Percentiles rank a stretch among this genome's conserved stretches.
Conservation (phyloP, 2,113 vertebrate genomes). For the Otocyon megalotis region DNA sequence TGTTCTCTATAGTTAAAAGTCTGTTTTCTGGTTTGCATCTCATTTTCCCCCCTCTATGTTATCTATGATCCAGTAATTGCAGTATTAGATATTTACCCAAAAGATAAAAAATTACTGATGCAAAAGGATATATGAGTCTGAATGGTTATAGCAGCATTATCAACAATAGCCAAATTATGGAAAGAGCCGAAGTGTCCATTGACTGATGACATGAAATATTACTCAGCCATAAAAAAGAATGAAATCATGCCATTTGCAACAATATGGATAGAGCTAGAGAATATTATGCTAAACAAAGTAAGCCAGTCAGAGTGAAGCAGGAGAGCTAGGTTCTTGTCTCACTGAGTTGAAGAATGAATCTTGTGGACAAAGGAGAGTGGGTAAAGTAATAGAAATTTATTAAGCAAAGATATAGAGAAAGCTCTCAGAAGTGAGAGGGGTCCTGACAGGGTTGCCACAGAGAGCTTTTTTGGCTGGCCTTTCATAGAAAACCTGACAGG, state of each 20-base stretch:
- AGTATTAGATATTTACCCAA: background rate
- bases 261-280: background rate
- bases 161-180: background rate
- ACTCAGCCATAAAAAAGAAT: background rate
- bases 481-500: no score
- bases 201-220: background rate
- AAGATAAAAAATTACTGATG: background rate
- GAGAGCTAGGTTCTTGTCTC: no score
- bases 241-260: background rate
- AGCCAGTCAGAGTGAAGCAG: background rate
- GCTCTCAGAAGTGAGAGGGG: no score
- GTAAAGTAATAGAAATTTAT: no score
- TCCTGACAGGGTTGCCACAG: no score
- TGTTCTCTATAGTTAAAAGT: background rate
- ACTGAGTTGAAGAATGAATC: no score
- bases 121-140: background rate
- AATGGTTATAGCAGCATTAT: background rate
- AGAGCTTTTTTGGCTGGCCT: no score
- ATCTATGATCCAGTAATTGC: background rate
- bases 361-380: no score
- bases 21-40: background rate
- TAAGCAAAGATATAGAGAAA: no score
- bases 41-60: background rate
- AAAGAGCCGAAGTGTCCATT: background rate
- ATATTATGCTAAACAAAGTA: background rate